These are phyloP conservation scores for Drosophila birchii DNA, from an alignment of 2,888 invertebrate species.

Conservation along the genomic window DNA sequence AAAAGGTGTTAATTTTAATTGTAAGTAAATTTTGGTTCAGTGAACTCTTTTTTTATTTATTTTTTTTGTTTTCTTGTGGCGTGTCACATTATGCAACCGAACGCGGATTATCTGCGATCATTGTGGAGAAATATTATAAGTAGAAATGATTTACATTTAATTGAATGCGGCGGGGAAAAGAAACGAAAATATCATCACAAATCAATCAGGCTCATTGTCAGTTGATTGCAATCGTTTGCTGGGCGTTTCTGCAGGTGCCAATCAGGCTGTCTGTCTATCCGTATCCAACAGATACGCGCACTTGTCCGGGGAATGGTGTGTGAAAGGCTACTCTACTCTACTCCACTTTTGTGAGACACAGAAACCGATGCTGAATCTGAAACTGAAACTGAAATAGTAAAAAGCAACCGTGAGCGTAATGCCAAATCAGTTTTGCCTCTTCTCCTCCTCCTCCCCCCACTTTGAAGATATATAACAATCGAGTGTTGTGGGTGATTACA, in stretches of 20 bases:
- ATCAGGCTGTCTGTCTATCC: conserved; percentile 47
- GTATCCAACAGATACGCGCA: conserved; percentile 43
- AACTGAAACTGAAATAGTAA: conserved; percentile 21
- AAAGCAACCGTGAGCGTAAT: conserved; percentile 48
- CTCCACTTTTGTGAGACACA: not conserved
- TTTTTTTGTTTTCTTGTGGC: conserved; percentile 12
- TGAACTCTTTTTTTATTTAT: conserved; percentile 50
- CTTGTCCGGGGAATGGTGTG: conserved; percentile 30
- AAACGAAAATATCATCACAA: conserved; percentile 67
- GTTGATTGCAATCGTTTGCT: conserved; percentile 64
- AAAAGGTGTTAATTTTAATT: conserved; percentile 76
- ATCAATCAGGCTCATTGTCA: conserved; percentile 69
- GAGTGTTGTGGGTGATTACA: conserved; percentile 77
- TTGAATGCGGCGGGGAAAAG: conserved; percentile 24
- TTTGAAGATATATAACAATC: conserved; percentile 65
- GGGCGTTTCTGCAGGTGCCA: conserved; percentile 62
- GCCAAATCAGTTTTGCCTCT: conserved; percentile 51
- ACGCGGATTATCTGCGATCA: conserved; percentile 48
- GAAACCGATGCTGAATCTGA: conserved; percentile 1
- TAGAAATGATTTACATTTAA: conserved; percentile 60
- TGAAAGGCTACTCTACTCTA: conserved; percentile 37
- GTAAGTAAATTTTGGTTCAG: conserved; percentile 71
- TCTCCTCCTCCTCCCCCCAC: not conserved
- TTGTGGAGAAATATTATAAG: conserved; percentile 49
- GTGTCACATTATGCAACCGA: conserved; percentile 54